Evolutionary conservation across 2,113 vertebrate species (phyloP).

Genomic region (Sceloporus tristichus): DNA sequence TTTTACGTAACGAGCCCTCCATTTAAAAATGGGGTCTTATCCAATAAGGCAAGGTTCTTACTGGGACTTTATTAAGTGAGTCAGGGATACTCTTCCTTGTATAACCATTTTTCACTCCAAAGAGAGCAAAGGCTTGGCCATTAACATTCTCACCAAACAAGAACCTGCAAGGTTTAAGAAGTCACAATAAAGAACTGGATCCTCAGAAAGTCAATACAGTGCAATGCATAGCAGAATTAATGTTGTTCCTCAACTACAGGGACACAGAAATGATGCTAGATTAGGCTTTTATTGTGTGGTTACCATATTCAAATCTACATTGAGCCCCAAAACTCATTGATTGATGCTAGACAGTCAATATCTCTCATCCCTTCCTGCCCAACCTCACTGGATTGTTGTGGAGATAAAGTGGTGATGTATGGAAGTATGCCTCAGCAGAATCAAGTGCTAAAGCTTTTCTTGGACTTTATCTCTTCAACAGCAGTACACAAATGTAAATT

Average conservation of each 20-base stretch:
- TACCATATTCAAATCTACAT: neutral
- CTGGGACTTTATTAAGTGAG: slow-evolving; percentile 70
- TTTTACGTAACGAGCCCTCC: too few relatives aligned
- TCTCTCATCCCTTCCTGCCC: too few relatives aligned
- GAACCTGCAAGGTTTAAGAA: slow-evolving; percentile 63
- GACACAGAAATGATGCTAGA: neutral
- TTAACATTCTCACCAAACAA: slow-evolving; percentile 74
- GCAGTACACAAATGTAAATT: too few relatives aligned
- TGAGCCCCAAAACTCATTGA: neutral
- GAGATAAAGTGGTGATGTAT: too few relatives aligned
- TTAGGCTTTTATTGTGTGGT: neutral
- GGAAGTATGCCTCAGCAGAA: too few relatives aligned
- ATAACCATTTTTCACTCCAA: slow-evolving; percentile 62
- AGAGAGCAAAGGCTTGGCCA: slow-evolving; percentile 76
- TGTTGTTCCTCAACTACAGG: neutral
- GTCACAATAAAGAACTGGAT: neutral
- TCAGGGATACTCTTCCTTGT: slow-evolving; percentile 64
- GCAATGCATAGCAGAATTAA: too few relatives aligned
- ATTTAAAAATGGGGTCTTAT: too few relatives aligned
- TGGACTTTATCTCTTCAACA: too few relatives aligned
- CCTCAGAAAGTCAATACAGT: neutral
- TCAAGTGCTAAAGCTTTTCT: too few relatives aligned
- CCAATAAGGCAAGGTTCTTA: slow-evolving; percentile 37
- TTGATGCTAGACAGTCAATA: neutral
- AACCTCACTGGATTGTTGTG: too few relatives aligned